phyloP scores from a whole-genome alignment of 2,113 vertebrate genomes.

The Pygoscelis adeliae region DNA sequence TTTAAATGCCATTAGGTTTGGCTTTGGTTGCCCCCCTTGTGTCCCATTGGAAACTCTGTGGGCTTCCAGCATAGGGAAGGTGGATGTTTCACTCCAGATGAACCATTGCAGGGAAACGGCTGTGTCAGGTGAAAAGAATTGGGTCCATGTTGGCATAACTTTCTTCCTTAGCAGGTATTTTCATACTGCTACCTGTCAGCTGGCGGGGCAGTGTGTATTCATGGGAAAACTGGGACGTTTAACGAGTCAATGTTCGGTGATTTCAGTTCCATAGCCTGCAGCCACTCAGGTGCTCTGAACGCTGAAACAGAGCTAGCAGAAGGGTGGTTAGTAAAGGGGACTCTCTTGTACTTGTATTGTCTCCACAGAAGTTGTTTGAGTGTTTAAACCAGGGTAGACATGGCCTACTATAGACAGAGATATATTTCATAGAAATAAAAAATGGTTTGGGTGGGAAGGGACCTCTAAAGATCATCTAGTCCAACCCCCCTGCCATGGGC shows the following conservation, averaged over 20 bases:
- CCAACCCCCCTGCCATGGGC: accelerated
- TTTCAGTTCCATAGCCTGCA: background rate
- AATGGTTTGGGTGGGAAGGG: background rate
- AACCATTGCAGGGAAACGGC: background rate
- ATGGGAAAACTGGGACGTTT: background rate
- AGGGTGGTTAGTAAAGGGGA: background rate
- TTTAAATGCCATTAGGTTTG: background rate
- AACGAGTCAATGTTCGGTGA: accelerated
- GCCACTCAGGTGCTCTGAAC: background rate
- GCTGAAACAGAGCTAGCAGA: background rate
- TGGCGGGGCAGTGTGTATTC: accelerated
- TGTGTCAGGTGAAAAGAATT: background rate
- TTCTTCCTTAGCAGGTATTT: background rate
- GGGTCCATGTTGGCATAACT: background rate
- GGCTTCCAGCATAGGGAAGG: background rate
- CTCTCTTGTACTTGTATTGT: background rate
- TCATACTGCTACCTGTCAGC: background rate
- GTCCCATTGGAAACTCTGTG: background rate
- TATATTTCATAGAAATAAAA: background rate
- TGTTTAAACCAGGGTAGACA: background rate
- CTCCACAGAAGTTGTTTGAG: background rate
- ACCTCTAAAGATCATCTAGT: background rate
- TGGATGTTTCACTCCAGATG: background rate
- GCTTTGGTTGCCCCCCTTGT: background rate
- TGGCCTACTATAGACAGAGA: background rate